Evolutionary conservation across 2,888 invertebrate genomes (phyloP).

Genomic region (Tachystola acroxantha): DNA sequence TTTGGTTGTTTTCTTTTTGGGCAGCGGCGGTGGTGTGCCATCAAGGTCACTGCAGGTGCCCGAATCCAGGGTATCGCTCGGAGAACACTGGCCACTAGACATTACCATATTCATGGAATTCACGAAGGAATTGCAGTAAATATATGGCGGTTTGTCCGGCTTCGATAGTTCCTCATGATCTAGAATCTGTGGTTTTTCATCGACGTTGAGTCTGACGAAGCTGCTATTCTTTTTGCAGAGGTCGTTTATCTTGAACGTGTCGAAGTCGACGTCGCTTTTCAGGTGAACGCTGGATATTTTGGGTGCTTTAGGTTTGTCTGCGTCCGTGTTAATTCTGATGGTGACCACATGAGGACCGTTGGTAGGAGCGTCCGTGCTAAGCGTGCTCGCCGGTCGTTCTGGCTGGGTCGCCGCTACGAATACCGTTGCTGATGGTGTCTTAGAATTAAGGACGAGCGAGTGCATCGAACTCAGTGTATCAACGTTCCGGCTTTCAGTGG

Average conservation of each 20-base stretch:
- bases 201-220: slow-evolving; percentile 80
- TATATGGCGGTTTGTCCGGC: slow-evolving; percentile 72
- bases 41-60: slow-evolving; percentile 92
- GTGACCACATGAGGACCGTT: slow-evolving; percentile 82
- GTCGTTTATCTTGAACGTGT: slow-evolving; percentile 56
- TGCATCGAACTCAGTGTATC: slow-evolving; percentile 73
- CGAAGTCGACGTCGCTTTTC: slow-evolving; percentile 66
- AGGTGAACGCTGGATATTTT: slow-evolving; percentile 71
- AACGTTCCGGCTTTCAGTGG: slow-evolving; percentile 34
- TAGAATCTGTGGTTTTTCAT: slow-evolving; percentile 68
- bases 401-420: slow-evolving; percentile 73
- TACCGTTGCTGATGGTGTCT: slow-evolving; percentile 74
- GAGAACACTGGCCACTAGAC: slow-evolving; percentile 90
- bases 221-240: slow-evolving; percentile 67
- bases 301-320: slow-evolving; percentile 68
- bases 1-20: slow-evolving; percentile 81
- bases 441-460: slow-evolving; percentile 76
- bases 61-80: slow-evolving; percentile 89
- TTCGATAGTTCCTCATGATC: slow-evolving; percentile 68
- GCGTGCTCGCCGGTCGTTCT: slow-evolving; percentile 66
- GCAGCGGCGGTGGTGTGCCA: slow-evolving; percentile 83
- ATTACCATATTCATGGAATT: slow-evolving; percentile 78
- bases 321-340: slow-evolving; percentile 82
- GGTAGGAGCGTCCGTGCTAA: slow-evolving; percentile 57
- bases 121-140: slow-evolving; percentile 80